Evolutionary conservation across 2,113 vertebrate genomes (phyloP), one percentile per base, ranked within the genome.

Genomic region (Rhinichthys klamathensis): DNA sequence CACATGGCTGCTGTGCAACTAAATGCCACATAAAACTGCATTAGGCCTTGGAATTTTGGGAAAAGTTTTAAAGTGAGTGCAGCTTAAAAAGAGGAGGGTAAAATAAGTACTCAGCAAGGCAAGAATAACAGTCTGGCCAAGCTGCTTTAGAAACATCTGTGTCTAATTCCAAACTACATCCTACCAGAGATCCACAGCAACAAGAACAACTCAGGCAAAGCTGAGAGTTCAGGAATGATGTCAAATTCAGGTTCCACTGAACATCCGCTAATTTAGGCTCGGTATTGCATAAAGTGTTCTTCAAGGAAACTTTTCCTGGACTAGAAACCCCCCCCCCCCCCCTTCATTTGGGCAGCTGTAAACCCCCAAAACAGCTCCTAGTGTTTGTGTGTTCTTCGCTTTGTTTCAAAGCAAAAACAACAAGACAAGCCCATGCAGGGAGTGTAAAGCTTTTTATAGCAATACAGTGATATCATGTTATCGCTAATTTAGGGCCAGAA

Each of bases 141-240:
- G 92, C 92, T 91, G 84, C 92, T 92, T 91, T 92, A 63, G 41
- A 91, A 93, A 93, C 96, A 97, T 95, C 95, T 97, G 96, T 93
- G 93, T 95, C 94, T 95, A 96, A 96, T 97, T 96, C 97, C 94
- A 92, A 95, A 93, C 93, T 95, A 96, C 96, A 96, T 96, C 96
- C 94, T 94, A 91, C 91, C 87, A 88, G 49, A 94, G 94, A 93
- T 95, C 95, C 95, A 93, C 91, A 92, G 92, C 78, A 94, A 93
- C 92, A 92, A 93, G 94, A 95, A 96, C 93, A 95, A 94, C 91
- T 92, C 91, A 86, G 93, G 93, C 90, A 89, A 91, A 93, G 87
- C 92, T 90, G 61, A 63, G 92, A 94, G 94, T 95, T 96, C 91
- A 95, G 87, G 91, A 94, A 88, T 91, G 93, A 94, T 96, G 96